These are phyloP conservation scores for Rhopilema esculentum DNA, from an alignment of 30 jellyfish, hydroid and myxozoan species.

Conservation along the genomic window DNA sequence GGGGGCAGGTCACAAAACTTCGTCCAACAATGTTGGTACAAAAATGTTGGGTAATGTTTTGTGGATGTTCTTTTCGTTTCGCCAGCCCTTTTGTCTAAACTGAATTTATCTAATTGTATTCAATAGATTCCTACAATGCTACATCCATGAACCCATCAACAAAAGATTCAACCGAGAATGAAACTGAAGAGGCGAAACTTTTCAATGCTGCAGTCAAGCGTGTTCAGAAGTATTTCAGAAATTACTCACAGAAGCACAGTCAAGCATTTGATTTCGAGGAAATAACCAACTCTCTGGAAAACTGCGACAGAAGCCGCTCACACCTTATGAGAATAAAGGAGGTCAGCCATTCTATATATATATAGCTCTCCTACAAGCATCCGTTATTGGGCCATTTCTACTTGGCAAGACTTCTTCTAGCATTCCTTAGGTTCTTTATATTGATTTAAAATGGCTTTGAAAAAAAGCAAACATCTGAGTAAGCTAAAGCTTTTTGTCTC, in stretches of 20 bases:
- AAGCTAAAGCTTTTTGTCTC: no score
- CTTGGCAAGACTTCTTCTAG: no score
- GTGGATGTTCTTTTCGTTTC: not conserved
- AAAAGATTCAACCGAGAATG: not conserved
- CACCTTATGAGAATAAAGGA: slow-evolving; percentile 36
- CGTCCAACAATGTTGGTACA: no score
- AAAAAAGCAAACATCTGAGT: no score
- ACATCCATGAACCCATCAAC: not conserved
- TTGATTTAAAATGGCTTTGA: no score
- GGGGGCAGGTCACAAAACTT: no score
- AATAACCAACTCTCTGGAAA: not conserved
- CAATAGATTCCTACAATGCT: slow-evolving; percentile 16
- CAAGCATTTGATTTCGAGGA: slow-evolving; percentile 13
- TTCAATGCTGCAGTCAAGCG: not conserved
- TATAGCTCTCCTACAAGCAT: no score
- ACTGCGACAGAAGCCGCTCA: slow-evolving; percentile 38
- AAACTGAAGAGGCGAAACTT: slow-evolving; percentile 1
- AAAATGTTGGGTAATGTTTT: no score
- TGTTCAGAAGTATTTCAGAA: slow-evolving; percentile 19
- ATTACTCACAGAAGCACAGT: slow-evolving; percentile 24
- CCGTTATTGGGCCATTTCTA: no score
- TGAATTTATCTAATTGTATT: not conserved
- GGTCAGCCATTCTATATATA: not conserved
- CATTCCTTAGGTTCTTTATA: no score
- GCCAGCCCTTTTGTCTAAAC: no score